Base-by-base conservation (phyloP, 2,797 vertebrate genomes). In the Melanotaenia trifasciata region DNA sequence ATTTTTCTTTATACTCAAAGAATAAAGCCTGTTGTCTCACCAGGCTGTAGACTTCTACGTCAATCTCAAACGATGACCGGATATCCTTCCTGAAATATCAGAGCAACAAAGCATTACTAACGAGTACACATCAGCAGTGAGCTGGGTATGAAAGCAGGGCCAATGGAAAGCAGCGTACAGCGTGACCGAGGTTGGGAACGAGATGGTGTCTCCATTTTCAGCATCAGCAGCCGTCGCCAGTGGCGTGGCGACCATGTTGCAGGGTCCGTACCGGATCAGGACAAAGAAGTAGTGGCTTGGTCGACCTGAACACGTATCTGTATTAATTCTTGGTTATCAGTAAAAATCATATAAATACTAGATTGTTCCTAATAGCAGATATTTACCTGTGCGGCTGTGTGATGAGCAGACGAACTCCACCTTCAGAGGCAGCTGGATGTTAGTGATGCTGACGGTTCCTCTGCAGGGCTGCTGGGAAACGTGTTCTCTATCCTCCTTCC, bases 41-140 rank as follows among this genome's bases (percentile, higher is more conserved):
- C 95, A 96, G 81, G 78, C 95, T 95, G 89, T 96, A 96, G 58
- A 96, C 95, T 68, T 96, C 95, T n/a, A 96, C 89, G 56, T 96
- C 95, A n/a, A 96, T 94, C 65, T 94, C 94, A 86, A 96, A 96
- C 57, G 87, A 92, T 11, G 94, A 85, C 32, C 91, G 89, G 66
- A 95, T 93, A 33, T 95, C 93, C 62, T 92, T 91, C 81, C 95
- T 96, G 74, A 59, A 87, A 71, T 4, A 40, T 13, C 8, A 28
- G 40, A 22, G 24, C 3, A 43, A 18, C n/a, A 36, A 59, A 36
- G 12, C 18, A 2, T 9, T 30, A 12, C 4, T 33, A 26, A 26
- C 26, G 26, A 26, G 26, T 26, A 26, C 26, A 26, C 26, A 26
- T 26, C 26, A 26, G 26, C 26, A 26, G 26, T 26, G 26, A 26